Percentiles rank a stretch among this genome's conserved stretches.
Evolutionary conservation across 2,113 vertebrate species (phyloP).

Genomic region (Nothobranchius furzeri): DNA sequence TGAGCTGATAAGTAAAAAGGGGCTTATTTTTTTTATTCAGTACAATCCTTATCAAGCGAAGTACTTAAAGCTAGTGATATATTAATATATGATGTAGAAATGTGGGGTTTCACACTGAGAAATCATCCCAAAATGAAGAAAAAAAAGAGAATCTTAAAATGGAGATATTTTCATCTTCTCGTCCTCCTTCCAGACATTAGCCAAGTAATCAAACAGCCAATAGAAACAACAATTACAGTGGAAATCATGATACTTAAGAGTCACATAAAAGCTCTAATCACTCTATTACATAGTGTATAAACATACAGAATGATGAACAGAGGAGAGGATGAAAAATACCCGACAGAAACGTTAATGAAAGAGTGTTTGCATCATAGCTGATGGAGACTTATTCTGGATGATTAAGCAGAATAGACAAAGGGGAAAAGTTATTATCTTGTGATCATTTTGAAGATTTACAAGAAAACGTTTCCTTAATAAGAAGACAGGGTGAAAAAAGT

Average conservation of each 20-base stretch:
- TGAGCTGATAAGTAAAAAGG: not conserved
- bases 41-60: not conserved
- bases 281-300: constrained; percentile 27
- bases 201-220: constrained; percentile 30
- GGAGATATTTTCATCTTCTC: constrained; percentile 4
- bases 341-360: constrained; percentile 20
- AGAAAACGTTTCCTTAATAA: not conserved
- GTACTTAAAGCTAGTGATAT: not conserved
- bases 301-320: constrained; percentile 21
- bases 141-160: not conserved
- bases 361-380: constrained; percentile 8
- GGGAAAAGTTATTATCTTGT: not conserved
- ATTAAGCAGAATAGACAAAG: constrained; percentile 1
- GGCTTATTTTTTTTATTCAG: not conserved
- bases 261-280: constrained; percentile 45
- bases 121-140: not conserved
- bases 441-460: not conserved
- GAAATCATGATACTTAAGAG: constrained; percentile 37
- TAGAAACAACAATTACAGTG: constrained; percentile 27
- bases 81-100: not conserved
- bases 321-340: not conserved
- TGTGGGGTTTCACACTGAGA: not conserved
- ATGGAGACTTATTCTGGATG: constrained; percentile 2
- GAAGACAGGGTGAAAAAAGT: constrained; percentile 10
- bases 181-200: constrained; percentile 25